Base-by-base conservation (phyloP, 1,140 invertebrate species). In the Eriosoma lanigerum region DNA sequence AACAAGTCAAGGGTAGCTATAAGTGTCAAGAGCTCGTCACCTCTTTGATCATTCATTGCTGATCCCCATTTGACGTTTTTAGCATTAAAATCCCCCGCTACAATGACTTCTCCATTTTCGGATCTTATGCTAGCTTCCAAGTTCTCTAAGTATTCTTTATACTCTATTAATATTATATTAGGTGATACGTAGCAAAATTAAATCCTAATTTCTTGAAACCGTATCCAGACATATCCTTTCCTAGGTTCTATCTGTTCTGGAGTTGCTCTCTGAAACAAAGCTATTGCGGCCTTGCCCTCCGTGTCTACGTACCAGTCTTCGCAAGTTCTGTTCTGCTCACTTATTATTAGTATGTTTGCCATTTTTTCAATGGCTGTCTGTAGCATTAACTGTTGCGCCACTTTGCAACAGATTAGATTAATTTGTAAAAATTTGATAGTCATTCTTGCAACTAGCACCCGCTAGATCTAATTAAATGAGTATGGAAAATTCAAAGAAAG, bases 81-180 rank as follows among this genome's bases (percentile, higher is more conserved):
- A 5, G 60, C 78, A 50, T 81, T 81, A 9, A 81, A 38, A 32
- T 81, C 78, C 9, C 80, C 80, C 32, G 54, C 76, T 3, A 80
- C 10, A 26, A 80, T 44, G 10, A 29, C 15, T 38, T 29, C 38
- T 48, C 80, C 64, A 3, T 1, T 5, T 48, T 10, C 80, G 0
- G 19, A n/a, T 32, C 66, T 32, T 24, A 81, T 48, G 21, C 48
- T 66, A 0, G 12, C 17, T 5, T 80, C 58, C 15, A 80, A 15
- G 2, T 29, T n/a, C 29, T 66, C 21, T 1, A 70, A n/a, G 32
- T 64, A 81, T 3, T 81, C 66, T 52, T 1, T 68, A 8, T 29
- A 81, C 1, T 29, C 62, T 4, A 13, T 8, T 3, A 68, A 38
- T 0, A 21, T 21, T 12, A 81, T 62, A 19, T 81, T 81, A 0